These are phyloP conservation scores for Sinopyrophorus schimmeli DNA, from an alignment of 2,888 invertebrate species.

Conservation along the genomic window DNA sequence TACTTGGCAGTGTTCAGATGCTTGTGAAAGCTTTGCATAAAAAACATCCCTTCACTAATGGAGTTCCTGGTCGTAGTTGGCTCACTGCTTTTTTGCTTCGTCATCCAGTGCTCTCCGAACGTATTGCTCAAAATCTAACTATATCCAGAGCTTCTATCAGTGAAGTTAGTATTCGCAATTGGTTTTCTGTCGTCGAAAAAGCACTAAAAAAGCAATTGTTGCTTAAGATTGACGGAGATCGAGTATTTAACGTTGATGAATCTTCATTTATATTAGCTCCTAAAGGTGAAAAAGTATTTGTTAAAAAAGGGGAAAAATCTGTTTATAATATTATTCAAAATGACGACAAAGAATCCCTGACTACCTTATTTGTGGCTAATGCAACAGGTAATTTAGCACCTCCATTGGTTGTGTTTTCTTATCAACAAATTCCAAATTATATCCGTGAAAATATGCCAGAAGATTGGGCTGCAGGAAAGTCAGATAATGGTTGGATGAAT, in stretches of 20 bases:
- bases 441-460: constrained; percentile 28
- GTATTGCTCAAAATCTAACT: constrained; percentile 39
- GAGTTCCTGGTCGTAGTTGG: constrained; percentile 1
- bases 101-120: not conserved
- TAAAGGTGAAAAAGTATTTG: constrained; percentile 1
- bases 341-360: constrained; percentile 43
- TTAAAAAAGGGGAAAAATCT: constrained; percentile 42
- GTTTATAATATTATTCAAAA: constrained; percentile 37
- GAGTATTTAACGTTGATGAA: constrained; percentile 49
- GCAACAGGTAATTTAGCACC: constrained; percentile 24
- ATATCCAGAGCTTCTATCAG: constrained; percentile 38
- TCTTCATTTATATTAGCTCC: constrained; percentile 32
- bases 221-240: constrained; percentile 36
- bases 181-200: constrained; percentile 41
- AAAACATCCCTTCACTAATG: not conserved
- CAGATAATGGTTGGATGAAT: constrained; percentile 37
- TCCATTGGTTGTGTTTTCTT: constrained; percentile 35
- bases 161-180: constrained; percentile 35
- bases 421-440: constrained; percentile 31
- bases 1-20: too few relatives aligned
- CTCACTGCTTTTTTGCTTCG: constrained; percentile 1
- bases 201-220: constrained; percentile 38
- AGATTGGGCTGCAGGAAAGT: constrained; percentile 31
- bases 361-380: constrained; percentile 1
- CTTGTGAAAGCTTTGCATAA: too few relatives aligned